Evolutionary conservation across 2,797 vertebrate species (phyloP).

Genomic region (Myiotriccus ornatus): DNA sequence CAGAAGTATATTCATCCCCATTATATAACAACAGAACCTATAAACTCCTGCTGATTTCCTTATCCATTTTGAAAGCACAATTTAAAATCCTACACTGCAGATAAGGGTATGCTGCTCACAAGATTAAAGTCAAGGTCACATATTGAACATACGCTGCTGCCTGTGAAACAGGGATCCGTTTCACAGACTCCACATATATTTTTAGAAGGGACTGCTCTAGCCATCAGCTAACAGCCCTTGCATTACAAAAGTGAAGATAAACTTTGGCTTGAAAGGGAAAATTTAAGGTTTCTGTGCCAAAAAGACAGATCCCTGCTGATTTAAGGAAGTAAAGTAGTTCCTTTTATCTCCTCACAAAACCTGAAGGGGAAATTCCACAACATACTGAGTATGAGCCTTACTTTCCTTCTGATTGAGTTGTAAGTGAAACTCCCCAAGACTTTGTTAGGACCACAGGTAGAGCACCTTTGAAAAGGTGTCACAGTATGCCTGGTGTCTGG

Average conservation of each 20-base stretch:
- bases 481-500: not conserved
- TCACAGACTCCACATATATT: slow-evolving; percentile 15
- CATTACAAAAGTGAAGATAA: slow-evolving; percentile 16
- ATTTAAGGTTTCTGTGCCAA: not conserved
- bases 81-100: slow-evolving; percentile 20
- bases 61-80: not conserved
- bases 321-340: not conserved
- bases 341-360: not conserved
- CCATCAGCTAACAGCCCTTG: not conserved
- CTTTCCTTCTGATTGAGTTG: not conserved
- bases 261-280: slow-evolving; percentile 15
- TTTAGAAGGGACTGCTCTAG: slow-evolving; percentile 44
- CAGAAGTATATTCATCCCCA: slow-evolving; percentile 31
- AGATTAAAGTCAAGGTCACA: slow-evolving; percentile 59
- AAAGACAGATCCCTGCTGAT: not conserved
- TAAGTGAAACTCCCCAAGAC: not conserved
- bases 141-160: not conserved
- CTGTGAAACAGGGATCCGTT: slow-evolving; percentile 19
- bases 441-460: not conserved
- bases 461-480: not conserved
- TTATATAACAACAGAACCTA: slow-evolving; percentile 32
- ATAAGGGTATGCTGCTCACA: not conserved
- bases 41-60: not conserved
- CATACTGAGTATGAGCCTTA: not conserved
- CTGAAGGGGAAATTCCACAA: not conserved